Conservation (phyloP, 2,797 vertebrate species). For the Cyprinella venusta region DNA sequence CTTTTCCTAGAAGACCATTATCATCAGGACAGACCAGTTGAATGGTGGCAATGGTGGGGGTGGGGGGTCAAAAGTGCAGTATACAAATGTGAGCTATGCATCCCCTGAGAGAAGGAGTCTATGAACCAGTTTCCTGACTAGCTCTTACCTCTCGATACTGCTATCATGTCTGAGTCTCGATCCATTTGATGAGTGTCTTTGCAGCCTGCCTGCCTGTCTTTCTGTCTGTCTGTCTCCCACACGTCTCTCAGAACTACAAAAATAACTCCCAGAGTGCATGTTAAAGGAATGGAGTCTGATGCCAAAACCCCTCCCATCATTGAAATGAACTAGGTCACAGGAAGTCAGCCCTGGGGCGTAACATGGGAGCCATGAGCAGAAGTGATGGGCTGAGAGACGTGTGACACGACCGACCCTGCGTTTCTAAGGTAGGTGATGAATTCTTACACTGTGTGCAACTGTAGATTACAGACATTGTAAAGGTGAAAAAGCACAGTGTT, state of each 20-base stretch:
- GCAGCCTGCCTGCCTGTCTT: background rate
- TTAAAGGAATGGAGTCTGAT: background rate
- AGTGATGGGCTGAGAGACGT: conserved; percentile 23
- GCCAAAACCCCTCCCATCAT: background rate
- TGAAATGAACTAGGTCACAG: conserved; percentile 20
- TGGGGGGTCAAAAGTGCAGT: conserved; percentile 8
- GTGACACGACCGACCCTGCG: background rate
- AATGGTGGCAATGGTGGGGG: background rate
- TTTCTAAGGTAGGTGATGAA: conserved; percentile 12
- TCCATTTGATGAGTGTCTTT: background rate
- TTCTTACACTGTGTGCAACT: conserved; percentile 18
- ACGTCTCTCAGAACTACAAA: conserved; percentile 26
- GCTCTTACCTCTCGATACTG: conserved; percentile 12
- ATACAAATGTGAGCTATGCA: background rate
- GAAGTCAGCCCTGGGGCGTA: conserved; percentile 32
- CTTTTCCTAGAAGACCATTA: background rate
- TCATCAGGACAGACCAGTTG: background rate
- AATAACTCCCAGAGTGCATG: conserved; percentile 6
- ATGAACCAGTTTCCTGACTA: background rate
- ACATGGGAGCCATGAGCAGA: conserved; percentile 19
- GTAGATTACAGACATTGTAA: background rate
- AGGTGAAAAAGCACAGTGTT: background rate
- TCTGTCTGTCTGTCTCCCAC: conserved; percentile 8
- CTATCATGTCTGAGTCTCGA: background rate
- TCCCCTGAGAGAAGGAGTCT: background rate